phyloP scores from a whole-genome alignment of 1,140 invertebrate genomes.

The Rhynchophorus ferrugineus region DNA sequence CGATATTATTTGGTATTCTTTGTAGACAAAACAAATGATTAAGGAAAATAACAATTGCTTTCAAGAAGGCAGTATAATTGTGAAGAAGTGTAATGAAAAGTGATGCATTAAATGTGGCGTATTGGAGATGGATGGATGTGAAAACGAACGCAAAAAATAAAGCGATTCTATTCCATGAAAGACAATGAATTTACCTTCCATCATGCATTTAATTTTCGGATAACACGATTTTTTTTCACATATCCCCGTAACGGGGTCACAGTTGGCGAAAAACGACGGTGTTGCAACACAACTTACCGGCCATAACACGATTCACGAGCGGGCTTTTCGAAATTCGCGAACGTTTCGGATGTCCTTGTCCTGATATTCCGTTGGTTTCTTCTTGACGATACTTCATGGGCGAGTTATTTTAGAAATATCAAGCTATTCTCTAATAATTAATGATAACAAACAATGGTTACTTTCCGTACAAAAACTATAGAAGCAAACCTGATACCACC shows the following conservation, averaged over 20 bases:
- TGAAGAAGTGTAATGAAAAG: too few relatives aligned
- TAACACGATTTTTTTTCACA: constrained; percentile 32
- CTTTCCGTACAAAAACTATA: background rate
- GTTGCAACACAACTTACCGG: constrained; percentile 37
- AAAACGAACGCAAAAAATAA: background rate
- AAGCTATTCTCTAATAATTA: background rate
- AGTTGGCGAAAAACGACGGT: constrained; percentile 31
- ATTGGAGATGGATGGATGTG: background rate
- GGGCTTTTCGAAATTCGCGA: constrained; percentile 35
- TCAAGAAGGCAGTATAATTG: too few relatives aligned
- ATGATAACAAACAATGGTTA: background rate
- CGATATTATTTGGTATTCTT: too few relatives aligned
- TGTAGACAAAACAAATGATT: too few relatives aligned
- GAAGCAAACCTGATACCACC: background rate
- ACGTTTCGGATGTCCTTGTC: constrained; percentile 31
- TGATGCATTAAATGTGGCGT: background rate
- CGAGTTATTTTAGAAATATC: constrained; percentile 7
- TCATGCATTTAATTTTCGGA: constrained; percentile 29
- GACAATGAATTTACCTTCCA: constrained; percentile 39
- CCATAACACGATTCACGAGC: constrained; percentile 37
- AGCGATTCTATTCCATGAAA: constrained; percentile 8
- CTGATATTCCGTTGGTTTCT: constrained; percentile 27
- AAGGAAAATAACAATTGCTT: too few relatives aligned
- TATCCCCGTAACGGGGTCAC: constrained; percentile 39
- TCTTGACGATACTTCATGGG: constrained; percentile 22